Percentiles rank a stretch among this genome's conserved stretches.
These are phyloP conservation scores for Pandion haliaetus DNA, from an alignment of 2,113 vertebrate genomes.

Conservation along the genomic window DNA sequence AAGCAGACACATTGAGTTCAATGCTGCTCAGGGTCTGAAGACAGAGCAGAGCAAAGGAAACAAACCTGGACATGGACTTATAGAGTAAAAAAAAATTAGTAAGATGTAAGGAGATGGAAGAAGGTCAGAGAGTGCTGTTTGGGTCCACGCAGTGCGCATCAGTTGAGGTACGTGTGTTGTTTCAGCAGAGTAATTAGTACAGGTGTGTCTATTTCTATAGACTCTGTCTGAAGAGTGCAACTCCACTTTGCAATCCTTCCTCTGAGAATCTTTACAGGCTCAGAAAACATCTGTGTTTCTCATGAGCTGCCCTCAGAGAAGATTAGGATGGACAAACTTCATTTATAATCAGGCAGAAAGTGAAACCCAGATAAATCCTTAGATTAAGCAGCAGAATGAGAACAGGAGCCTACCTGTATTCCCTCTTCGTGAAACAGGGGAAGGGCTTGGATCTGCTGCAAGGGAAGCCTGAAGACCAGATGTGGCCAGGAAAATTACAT, in stretches of 20 bases:
- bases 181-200: neutral
- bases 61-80: neutral
- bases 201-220: neutral
- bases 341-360: neutral
- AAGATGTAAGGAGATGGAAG: neutral
- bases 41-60: neutral
- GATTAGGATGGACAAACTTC: conserved; percentile 14
- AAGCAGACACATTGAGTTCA: neutral
- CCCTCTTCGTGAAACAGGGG: neutral
- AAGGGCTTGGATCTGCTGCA: neutral
- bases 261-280: neutral
- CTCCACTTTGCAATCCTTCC: neutral
- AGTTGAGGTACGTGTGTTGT: neutral
- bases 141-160: neutral
- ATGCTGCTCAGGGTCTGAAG: neutral
- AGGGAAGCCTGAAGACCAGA: neutral
- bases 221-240: neutral
- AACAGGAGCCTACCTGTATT: neutral
- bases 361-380: conserved; percentile 9
- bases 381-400: neutral
- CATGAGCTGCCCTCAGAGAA: neutral
- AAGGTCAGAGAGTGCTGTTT: neutral
- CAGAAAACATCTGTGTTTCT: conserved; percentile 5
- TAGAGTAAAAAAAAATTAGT: neutral
- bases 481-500: neutral